Conservation (phyloP, 2,113 vertebrate species). For the Colinus virginianus region DNA sequence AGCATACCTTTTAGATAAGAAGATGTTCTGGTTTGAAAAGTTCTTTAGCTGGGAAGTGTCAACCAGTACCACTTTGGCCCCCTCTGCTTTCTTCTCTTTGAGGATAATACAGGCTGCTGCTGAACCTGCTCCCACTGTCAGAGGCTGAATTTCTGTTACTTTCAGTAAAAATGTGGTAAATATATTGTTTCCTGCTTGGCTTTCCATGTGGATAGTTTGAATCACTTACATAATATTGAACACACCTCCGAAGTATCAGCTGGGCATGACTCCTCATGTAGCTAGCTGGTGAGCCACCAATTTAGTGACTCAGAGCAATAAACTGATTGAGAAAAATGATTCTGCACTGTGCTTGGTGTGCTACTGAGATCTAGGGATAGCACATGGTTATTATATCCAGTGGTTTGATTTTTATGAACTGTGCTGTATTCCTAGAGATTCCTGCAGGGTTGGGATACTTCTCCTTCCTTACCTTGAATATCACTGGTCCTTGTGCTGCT, state of each 20-base stretch:
- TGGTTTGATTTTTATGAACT: background rate
- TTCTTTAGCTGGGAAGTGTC: background rate
- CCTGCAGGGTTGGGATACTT: background rate
- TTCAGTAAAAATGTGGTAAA: background rate
- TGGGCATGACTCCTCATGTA: background rate
- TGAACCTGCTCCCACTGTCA: background rate
- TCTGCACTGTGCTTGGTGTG: background rate
- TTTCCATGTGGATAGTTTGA: background rate
- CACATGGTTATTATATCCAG: background rate
- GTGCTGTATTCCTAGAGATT: rapidly evolving
- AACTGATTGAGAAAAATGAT: background rate
- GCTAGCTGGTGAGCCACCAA: background rate
- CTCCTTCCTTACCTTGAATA: background rate
- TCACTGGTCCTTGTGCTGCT: rapidly evolving
- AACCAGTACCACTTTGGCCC: background rate
- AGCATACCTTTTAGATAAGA: background rate
- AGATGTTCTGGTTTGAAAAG: background rate
- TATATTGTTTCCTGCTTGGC: background rate
- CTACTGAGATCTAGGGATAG: background rate
- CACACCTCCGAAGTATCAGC: background rate
- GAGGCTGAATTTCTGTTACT: background rate
- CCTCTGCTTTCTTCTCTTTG: background rate
- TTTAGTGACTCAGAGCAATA: background rate
- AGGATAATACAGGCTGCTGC: background rate
- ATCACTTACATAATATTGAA: background rate